A percentile compares a stretch with the other conserved stretches of the same genome.
These are phyloP conservation scores for Lagorchestes hirsutus DNA, from an alignment of 2,797 vertebrate genomes.

Conservation along the genomic window DNA sequence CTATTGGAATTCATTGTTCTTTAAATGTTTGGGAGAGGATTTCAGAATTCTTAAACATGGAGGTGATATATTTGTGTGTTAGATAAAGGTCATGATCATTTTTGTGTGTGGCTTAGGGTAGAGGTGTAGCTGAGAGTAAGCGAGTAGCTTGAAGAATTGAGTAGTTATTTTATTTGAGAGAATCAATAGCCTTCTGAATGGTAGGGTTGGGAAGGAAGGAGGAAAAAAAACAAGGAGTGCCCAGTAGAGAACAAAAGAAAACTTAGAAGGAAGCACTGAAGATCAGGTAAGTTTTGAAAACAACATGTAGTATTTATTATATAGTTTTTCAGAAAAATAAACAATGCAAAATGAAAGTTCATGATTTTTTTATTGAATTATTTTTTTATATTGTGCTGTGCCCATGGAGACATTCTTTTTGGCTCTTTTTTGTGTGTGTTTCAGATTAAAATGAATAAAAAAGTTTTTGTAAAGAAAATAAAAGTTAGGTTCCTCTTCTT, in stretches of 20 bases:
- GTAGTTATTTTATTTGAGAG: neutral
- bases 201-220: neutral
- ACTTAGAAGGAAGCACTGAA: neutral
- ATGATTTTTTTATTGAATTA: neutral
- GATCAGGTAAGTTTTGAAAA: neutral
- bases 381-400: neutral
- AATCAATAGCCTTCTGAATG: neutral
- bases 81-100: neutral
- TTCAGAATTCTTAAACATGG: neutral
- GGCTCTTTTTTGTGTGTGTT: neutral
- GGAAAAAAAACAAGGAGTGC: neutral
- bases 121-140: neutral
- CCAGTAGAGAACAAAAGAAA: neutral
- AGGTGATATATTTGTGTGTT: neutral
- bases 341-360: neutral
- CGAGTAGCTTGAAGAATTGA: neutral
- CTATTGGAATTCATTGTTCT: neutral
- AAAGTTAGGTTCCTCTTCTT: neutral
- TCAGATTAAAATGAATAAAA: neutral
- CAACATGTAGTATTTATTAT: neutral
- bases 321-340: neutral
- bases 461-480: neutral
- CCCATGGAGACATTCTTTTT: neutral
- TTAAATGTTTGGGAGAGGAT: neutral
- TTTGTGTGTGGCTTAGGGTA: neutral